Conservation (phyloP, 2,113 vertebrate genomes). For the Oncorhynchus gorbuscha region DNA sequence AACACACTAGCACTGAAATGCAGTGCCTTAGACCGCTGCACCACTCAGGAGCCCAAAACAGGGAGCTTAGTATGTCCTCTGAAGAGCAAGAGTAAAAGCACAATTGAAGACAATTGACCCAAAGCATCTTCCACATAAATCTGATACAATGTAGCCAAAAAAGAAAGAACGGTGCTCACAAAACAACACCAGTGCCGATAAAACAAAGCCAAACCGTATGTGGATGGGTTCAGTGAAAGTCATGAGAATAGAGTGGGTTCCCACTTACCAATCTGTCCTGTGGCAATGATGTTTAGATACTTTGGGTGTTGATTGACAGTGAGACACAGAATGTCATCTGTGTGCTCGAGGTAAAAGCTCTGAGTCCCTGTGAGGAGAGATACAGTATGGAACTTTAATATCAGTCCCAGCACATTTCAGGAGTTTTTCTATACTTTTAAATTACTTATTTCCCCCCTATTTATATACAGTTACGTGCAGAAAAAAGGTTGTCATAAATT, state of each 20-base stretch:
- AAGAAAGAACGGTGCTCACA: neutral
- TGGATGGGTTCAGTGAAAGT: neutral
- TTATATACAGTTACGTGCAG: too few species aligned
- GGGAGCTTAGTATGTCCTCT: too few species aligned
- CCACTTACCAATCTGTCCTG: slow-evolving; percentile 93
- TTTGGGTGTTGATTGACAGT: slow-evolving; percentile 98
- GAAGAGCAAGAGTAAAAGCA: too few species aligned
- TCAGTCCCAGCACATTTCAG: neutral
- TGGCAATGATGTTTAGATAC: slow-evolving; percentile 93
- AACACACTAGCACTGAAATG: too few species aligned
- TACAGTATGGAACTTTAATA: neutral
- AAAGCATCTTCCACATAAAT: neutral
- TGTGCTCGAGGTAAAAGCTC: slow-evolving; percentile 98
- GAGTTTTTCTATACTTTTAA: too few species aligned
- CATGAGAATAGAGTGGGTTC: neutral
- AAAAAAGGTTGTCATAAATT: too few species aligned
- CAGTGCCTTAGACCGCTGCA: too few species aligned
- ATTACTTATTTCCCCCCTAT: too few species aligned
- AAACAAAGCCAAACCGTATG: slow-evolving; percentile 14
- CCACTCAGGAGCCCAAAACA: too few species aligned
- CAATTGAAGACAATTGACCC: neutral
- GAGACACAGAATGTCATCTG: slow-evolving; percentile 95
- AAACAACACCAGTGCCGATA: neutral
- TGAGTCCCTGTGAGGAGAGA: slow-evolving; percentile 81
- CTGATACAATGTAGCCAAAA: neutral